Evolutionary conservation across 1,140 invertebrate genomes (phyloP).

Genomic region (Protaetia brevitarsis): DNA sequence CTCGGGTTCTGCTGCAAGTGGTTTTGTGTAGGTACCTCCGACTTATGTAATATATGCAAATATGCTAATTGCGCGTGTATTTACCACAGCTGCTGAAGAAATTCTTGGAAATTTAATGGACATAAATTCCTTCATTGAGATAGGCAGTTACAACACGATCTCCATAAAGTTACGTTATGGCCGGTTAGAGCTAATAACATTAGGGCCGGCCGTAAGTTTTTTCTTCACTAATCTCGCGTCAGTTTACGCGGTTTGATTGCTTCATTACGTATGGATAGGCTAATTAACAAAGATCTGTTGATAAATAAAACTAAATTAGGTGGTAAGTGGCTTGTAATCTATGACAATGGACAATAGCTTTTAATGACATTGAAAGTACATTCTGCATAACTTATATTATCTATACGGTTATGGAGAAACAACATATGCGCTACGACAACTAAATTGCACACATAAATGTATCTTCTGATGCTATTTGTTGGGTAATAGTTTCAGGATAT

Average conservation of each 20-base stretch:
- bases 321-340: not conserved
- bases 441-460: no score
- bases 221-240: not conserved
- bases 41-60: not conserved
- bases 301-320: not conserved
- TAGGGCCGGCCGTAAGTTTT: not conserved
- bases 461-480: no score
- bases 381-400: no score
- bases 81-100: not conserved
- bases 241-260: not conserved
- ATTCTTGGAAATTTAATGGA: not conserved
- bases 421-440: no score
- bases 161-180: not conserved
- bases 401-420: no score
- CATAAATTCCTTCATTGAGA: conserved; percentile 1
- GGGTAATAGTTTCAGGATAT: no score
- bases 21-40: no score
- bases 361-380: not conserved
- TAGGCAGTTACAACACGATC: not conserved
- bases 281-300: not conserved
- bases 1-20: no score
- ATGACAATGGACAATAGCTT: not conserved
- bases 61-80: conserved; percentile 9
- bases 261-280: not conserved
- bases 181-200: not conserved